Evolutionary conservation across 1,140 invertebrate species (phyloP).

Genomic region (Steinernema khuongi): DNA sequence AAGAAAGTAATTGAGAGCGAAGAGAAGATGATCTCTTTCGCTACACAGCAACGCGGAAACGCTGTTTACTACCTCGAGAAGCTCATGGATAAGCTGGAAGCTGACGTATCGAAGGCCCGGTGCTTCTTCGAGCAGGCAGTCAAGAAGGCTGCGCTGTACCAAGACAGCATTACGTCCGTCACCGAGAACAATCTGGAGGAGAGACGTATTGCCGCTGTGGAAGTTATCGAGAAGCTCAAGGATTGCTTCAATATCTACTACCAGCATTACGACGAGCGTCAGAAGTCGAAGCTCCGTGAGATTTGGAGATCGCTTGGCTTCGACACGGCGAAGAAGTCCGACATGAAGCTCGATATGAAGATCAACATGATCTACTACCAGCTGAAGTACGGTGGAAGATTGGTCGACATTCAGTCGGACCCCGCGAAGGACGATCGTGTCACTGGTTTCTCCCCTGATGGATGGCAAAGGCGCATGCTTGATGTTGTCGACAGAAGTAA

Average conservation of each 20-base stretch:
- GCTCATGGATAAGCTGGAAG: conserved; percentile 47
- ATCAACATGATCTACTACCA: conserved; percentile 57
- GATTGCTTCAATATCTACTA: conserved; percentile 50
- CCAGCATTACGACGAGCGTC: conserved; percentile 44
- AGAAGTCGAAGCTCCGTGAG: conserved; percentile 53
- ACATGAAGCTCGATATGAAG: conserved; percentile 47
- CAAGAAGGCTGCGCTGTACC: conserved; percentile 45
- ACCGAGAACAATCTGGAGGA: conserved; percentile 29
- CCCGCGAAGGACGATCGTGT: conserved; percentile 56
- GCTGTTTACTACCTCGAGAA: conserved; percentile 44
- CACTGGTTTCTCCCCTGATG: conserved; percentile 54
- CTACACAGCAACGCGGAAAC: conserved; percentile 45
- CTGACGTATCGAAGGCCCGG: conserved; percentile 56
- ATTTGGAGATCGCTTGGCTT: conserved; percentile 51
- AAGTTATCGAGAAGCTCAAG: conserved; percentile 51
- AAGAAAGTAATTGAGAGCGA: conserved; percentile 55
- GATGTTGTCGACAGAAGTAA: conserved; percentile 55
- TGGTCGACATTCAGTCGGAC: conserved; percentile 55
- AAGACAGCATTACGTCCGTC: conserved; percentile 10
- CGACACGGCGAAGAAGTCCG: conserved; percentile 26
- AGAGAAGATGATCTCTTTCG: conserved; percentile 50
- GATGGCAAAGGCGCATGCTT: conserved; percentile 55
- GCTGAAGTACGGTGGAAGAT: conserved; percentile 50
- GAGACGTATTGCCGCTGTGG: conserved; percentile 40
- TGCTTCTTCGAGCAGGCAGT: conserved; percentile 48